Evolutionary conservation across 2,888 invertebrate species (phyloP), one percentile per base, ranked within the genome.

Genomic region (Ectobius pallidus): DNA sequence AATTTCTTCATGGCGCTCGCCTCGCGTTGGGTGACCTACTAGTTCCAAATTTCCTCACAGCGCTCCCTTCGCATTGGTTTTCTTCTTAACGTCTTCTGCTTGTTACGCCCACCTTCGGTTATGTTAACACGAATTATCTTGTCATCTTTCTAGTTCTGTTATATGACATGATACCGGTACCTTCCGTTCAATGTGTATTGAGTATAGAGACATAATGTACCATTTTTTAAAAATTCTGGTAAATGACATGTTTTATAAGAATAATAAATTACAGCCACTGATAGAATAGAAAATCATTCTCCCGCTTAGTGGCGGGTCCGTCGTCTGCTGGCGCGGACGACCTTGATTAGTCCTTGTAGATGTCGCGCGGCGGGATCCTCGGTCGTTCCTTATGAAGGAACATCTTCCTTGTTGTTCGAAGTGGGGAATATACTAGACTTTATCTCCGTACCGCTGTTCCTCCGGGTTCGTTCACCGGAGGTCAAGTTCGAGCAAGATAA

Each of bases 261-360:
- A n/a, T n/a, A n/a, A n/a, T n/a, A n/a, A n/a, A n/a, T n/a, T n/a
- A n/a, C n/a, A n/a, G n/a, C n/a, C n/a, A n/a, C n/a, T n/a, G n/a
- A n/a, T n/a, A n/a, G n/a, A n/a, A n/a, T n/a, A n/a, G n/a, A n/a
- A n/a, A n/a, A n/a, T n/a, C n/a, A n/a, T n/a, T 63, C 62, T 71
- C 46, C 71, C 65, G 71, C 71, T 27, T 46, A 49, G 71, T 20
- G 71, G 71, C 71, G 39, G 63, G 63, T 65, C 61, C 63, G 52
- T 71, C 72, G 72, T 49, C 46, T 69, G 63, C 63, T 71, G 18
- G 62, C 27, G 55, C 16, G 30, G 44, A 77, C 82, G 82, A 81
- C 83, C 83, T 83, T 83, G 82, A 75, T 79, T 79, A 80, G 82
- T 80, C 82, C 82, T 82, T 82, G 81, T 77, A 55, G 44, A 18